Evolutionary conservation across 2,113 vertebrate species (phyloP), one percentile per base, ranked within the genome.

Genomic region (Oncorhynchus nerka): DNA sequence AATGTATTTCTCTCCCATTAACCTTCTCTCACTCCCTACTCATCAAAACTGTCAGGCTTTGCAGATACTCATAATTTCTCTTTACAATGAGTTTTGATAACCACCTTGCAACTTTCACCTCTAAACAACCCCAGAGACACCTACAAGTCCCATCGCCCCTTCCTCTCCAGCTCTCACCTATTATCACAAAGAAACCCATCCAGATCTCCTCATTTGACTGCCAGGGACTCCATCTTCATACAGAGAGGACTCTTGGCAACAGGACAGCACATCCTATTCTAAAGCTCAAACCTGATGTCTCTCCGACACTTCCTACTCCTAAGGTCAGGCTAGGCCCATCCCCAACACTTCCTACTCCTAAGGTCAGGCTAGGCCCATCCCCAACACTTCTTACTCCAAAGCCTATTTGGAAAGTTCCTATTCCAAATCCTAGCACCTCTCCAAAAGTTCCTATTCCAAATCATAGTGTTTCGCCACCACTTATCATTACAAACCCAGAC

Each of bases 161-260:
- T 80, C 84, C 88, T 59, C 74, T 77, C 77, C 75, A 89, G 2
- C 89, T 93, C 24, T 89, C 93, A 57, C 92, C 93, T 9, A 71
- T 93, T 68, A 85, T 92, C 80, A 89, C 80, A 70, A 93, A 89
- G 87, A 93, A 87, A 84, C 83, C 83, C 5, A 92, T 93, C 73
- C 87, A 90, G 13, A 91, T 93, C 71, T 82, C 90, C 0, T 91
- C 93, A 22, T 93, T 93, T 77, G 82, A 87, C 69, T 75, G 86
- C 68, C 86, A 70, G 30, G 88, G 88, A 11, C 75, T 85, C n/a
- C 49, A 45, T 85, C 30, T 59, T 24, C 2, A 34, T 55, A 70
- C 70, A 73, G 82, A 81, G 59, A 79, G 55, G 71, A 77, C 66
- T 68, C 39, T 74, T 1, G 57, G 51, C 71, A 75, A 87, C 78